These are phyloP conservation scores for Panagrolaimus sp. DNA, from an alignment of 1,140 invertebrate genomes.

Conservation along the genomic window DNA sequence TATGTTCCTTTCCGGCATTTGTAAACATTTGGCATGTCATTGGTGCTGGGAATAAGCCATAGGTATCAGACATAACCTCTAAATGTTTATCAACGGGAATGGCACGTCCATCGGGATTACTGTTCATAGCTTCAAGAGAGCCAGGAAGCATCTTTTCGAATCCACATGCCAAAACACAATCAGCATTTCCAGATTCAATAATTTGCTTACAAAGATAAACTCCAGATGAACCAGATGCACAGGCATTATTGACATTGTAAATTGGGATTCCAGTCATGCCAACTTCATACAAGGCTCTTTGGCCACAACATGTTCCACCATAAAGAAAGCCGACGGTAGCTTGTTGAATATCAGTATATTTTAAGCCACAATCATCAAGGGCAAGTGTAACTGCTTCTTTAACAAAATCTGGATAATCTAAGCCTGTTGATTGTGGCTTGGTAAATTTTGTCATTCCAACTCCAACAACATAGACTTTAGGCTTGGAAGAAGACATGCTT, in stretches of 20 bases:
- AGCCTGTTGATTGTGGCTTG: constrained; percentile 75
- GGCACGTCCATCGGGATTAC: constrained; percentile 69
- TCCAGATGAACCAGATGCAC: constrained; percentile 88
- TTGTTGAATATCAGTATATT: constrained; percentile 75
- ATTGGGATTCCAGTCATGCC: constrained; percentile 94
- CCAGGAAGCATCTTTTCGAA: constrained; percentile 97
- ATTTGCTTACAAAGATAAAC: constrained; percentile 82
- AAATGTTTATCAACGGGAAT: constrained; percentile 90
- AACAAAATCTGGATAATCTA: constrained; percentile 89
- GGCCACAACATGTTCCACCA: constrained; percentile 91
- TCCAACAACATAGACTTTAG: constrained; percentile 79
- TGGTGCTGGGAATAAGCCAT: constrained; percentile 73
- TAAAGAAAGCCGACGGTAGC: constrained; percentile 89
- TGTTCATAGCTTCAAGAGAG: constrained; percentile 71
- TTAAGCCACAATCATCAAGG: constrained; percentile 75
- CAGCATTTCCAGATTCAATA: constrained; percentile 69
- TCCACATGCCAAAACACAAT: constrained; percentile 84
- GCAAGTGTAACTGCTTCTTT: constrained; percentile 85
- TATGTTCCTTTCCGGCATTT: constrained; percentile 89
- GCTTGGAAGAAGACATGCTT: constrained; percentile 32
- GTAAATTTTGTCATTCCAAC: constrained; percentile 95
- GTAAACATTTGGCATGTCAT: constrained; percentile 85
- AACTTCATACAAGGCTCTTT: constrained; percentile 84
- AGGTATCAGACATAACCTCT: constrained; percentile 73
- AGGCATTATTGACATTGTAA: constrained; percentile 96